A percentile compares a stretch with the other conserved stretches of the same genome.
phyloP scores from a whole-genome alignment of 2,888 invertebrate species.

The Emmelina monodactyla region DNA sequence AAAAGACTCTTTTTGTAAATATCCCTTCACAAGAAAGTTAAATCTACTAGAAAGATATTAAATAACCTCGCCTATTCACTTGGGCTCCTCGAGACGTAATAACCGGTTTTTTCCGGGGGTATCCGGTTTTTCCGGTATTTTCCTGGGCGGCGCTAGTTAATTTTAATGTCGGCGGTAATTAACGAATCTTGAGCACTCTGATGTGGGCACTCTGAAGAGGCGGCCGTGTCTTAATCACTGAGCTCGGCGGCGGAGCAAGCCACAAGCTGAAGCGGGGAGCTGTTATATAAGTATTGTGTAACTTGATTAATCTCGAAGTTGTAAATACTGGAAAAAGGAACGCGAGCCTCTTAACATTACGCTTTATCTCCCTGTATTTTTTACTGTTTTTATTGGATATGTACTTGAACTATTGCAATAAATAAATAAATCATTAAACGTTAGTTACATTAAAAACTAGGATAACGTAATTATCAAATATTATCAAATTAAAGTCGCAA shows the following conservation, averaged over 20 bases:
- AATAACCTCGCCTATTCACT: neutral
- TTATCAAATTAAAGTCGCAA: neutral
- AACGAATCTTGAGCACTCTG: conserved; percentile 56
- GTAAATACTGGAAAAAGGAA: no score
- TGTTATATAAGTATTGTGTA: no score
- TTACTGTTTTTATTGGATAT: no score
- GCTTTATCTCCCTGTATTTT: no score
- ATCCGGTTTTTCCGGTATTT: conserved; percentile 28
- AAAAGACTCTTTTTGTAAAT: no score
- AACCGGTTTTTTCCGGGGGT: conserved; percentile 9
- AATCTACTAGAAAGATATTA: conserved; percentile 1
- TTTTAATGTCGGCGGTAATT: conserved; percentile 57
- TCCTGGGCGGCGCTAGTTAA: conserved; percentile 44
- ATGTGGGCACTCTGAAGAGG: conserved; percentile 39
- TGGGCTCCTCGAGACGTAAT: conserved; percentile 1
- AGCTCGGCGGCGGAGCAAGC: conserved; percentile 15
- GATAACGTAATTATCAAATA: no score
- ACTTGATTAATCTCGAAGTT: no score
- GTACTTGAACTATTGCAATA: no score
- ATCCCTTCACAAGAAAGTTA: no score
- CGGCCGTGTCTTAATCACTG: conserved; percentile 35
- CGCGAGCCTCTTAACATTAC: no score
- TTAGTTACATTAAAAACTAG: no score
- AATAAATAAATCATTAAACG: no score
- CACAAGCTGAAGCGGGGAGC: conserved; percentile 6